Evolutionary conservation across 2,888 invertebrate genomes (phyloP).

Genomic region (Atrina japonica): DNA sequence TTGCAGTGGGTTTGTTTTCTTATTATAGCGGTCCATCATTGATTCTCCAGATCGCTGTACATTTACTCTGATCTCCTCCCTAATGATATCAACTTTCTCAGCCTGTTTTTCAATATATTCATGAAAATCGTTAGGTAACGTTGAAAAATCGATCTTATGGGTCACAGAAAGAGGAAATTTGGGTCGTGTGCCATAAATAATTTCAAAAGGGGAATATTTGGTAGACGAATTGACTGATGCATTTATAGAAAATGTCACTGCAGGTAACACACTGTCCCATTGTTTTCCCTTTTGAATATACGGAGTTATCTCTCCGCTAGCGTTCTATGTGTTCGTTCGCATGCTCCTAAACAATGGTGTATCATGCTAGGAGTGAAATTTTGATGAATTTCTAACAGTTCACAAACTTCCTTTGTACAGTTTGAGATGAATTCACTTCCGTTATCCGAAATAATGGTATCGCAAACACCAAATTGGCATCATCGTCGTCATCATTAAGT

Average conservation of each 20-base stretch:
- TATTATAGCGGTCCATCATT: slow-evolving; percentile 32
- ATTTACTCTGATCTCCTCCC: slow-evolving; percentile 19
- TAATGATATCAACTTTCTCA: slow-evolving; percentile 1
- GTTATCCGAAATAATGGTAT: slow-evolving; percentile 34
- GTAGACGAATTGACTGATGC: too few relatives aligned
- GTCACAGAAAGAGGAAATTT: slow-evolving; percentile 25
- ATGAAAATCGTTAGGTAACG: slow-evolving; percentile 5
- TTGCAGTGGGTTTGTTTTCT: slow-evolving; percentile 4
- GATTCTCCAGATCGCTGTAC: slow-evolving; percentile 21
- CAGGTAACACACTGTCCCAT: slow-evolving; percentile 40
- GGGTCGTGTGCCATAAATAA: too few relatives aligned
- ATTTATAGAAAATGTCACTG: slow-evolving; percentile 39
- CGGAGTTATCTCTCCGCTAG: slow-evolving; percentile 38
- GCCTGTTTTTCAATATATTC: slow-evolving; percentile 17
- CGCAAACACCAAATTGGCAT: slow-evolving; percentile 37
- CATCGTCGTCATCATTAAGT: too few relatives aligned
- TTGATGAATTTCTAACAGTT: slow-evolving; percentile 33
- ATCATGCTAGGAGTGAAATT: slow-evolving; percentile 42
- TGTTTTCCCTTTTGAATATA: slow-evolving; percentile 25
- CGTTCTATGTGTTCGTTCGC: too few relatives aligned
- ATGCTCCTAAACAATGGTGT: too few relatives aligned
- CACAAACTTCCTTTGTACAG: slow-evolving; percentile 37
- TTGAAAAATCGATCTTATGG: slow-evolving; percentile 1
- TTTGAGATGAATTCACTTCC: slow-evolving; percentile 43
- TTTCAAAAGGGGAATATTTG: slow-evolving; percentile 36